Evolutionary conservation across 2,888 invertebrate species (phyloP).

Genomic region (Arctia plantaginis): DNA sequence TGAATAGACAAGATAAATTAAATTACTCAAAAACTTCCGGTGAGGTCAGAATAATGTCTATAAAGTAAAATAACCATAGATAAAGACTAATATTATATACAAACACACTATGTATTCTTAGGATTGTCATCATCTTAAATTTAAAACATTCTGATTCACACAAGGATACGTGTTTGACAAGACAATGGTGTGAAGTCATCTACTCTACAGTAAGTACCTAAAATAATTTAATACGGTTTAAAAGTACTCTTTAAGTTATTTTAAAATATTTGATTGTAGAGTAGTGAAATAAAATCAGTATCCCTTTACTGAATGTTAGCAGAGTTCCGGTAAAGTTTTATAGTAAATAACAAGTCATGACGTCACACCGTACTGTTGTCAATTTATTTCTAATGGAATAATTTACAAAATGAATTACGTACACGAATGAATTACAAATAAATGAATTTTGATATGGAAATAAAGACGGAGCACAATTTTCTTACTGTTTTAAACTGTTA

Average conservation of each 20-base stretch:
- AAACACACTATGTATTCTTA: constrained; percentile 2
- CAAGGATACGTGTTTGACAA: constrained; percentile 34
- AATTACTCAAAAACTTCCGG: background rate
- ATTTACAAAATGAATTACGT: too few species aligned
- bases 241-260: background rate
- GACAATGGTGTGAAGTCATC: constrained; percentile 42
- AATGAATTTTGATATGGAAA: too few species aligned
- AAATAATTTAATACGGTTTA: background rate
- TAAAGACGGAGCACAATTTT: too few species aligned
- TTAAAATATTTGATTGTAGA: too few species aligned
- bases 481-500: too few species aligned
- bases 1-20: background rate
- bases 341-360: too few species aligned
- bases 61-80: background rate
- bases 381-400: too few species aligned
- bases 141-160: constrained; percentile 40
- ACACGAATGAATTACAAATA: too few species aligned
- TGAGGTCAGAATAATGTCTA: background rate
- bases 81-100: background rate
- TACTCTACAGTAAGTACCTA: background rate
- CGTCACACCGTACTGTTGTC: too few species aligned
- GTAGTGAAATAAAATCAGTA: too few species aligned
- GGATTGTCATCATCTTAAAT: constrained; percentile 26
- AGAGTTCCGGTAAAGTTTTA: too few species aligned
- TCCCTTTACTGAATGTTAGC: too few species aligned